phyloP scores from a whole-genome alignment of 2,888 invertebrate species.

The Aelia acuminata region DNA sequence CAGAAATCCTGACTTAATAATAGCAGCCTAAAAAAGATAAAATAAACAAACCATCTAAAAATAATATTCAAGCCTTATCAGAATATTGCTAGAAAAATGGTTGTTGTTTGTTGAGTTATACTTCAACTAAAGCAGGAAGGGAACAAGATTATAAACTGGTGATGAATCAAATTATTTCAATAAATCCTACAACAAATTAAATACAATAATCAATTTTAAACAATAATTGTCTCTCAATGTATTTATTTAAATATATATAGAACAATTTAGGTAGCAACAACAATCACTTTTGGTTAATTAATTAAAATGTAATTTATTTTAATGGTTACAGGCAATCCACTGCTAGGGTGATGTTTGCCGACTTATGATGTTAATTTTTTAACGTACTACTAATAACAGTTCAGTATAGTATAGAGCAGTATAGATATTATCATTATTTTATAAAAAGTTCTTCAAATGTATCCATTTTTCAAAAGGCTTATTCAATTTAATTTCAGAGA shows the following conservation, averaged over 20 bases:
- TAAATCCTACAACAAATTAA: background rate
- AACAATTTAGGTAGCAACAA: background rate
- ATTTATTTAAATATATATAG: too few species aligned
- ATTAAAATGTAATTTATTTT: too few species aligned
- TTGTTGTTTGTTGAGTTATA: background rate
- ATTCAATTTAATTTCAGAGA: too few species aligned
- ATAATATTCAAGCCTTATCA: background rate
- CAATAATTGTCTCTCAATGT: background rate
- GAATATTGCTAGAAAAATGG: constrained; percentile 4
- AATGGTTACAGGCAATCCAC: too few species aligned
- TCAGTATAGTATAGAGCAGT: too few species aligned
- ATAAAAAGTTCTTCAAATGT: too few species aligned
- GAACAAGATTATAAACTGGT: background rate
- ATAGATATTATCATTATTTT: too few species aligned
- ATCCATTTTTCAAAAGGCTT: too few species aligned
- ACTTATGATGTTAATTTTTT: too few species aligned
- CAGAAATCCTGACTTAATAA: constrained; percentile 91
- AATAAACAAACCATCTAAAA: constrained; percentile 42
- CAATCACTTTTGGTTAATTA: background rate
- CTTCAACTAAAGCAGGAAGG: background rate
- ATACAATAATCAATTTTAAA: background rate
- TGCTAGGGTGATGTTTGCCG: too few species aligned
- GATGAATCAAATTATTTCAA: background rate
- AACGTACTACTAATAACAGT: too few species aligned
- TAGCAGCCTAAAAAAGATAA: constrained; percentile 76